phyloP scores from a whole-genome alignment of 2,797 vertebrate genomes.

The Ctenochaetus hawaiiensis region DNA sequence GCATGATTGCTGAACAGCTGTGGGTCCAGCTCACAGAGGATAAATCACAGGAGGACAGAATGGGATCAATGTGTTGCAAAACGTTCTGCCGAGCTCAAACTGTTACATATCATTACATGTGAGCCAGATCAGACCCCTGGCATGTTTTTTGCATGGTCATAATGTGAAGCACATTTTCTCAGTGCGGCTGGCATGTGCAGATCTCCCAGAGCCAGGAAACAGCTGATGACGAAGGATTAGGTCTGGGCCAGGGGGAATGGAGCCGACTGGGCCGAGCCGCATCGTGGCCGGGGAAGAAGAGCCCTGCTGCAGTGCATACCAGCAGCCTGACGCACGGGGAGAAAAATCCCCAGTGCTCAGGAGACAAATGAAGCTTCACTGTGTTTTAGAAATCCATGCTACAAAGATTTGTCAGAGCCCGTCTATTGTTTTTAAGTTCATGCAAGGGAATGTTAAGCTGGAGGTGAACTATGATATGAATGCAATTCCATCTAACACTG shows the following conservation, averaged over 20 bases:
- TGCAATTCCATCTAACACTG: constrained; percentile 21
- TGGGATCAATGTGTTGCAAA: constrained; percentile 62
- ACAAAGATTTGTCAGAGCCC: constrained; percentile 22
- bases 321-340: constrained; percentile 70
- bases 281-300: constrained; percentile 38
- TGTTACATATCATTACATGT: constrained; percentile 56
- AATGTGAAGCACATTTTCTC: constrained; percentile 84
- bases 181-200: constrained; percentile 73
- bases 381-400: constrained; percentile 28
- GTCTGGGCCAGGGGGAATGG: constrained; percentile 58
- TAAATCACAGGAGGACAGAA: constrained; percentile 62
- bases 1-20: constrained; percentile 51
- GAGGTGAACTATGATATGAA: constrained; percentile 48
- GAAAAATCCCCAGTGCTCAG: constrained; percentile 65
- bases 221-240: constrained; percentile 84
- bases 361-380: constrained; percentile 48
- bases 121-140: constrained; percentile 63
- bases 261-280: constrained; percentile 53
- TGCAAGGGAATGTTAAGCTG: constrained; percentile 6
- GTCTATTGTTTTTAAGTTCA: constrained; percentile 6
- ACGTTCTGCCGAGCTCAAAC: constrained; percentile 41
- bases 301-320: constrained; percentile 70
- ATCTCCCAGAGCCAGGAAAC: constrained; percentile 77
- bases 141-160: constrained; percentile 81
- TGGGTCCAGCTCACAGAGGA: constrained; percentile 16